phyloP scores from a whole-genome alignment of 2,888 invertebrate species.

The Helicoverpa assulta region DNA sequence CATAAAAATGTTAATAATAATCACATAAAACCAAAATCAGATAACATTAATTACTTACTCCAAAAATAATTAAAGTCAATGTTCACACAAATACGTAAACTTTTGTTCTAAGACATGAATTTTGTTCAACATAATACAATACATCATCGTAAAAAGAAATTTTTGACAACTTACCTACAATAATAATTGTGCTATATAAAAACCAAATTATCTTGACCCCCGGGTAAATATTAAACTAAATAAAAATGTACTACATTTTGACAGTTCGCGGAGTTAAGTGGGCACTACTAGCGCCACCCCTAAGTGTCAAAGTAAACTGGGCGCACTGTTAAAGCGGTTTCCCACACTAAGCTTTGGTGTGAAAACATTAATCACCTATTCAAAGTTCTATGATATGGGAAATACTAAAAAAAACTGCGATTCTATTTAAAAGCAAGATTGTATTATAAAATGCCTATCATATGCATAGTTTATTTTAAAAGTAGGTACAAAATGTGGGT shows the following conservation, averaged over 20 bases:
- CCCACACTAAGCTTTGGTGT: slow-evolving; percentile 56
- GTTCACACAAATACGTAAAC: slow-evolving; percentile 30
- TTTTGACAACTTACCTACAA: slow-evolving; percentile 49
- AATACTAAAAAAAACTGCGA: slow-evolving; percentile 35
- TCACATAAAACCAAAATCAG: slow-evolving; percentile 37
- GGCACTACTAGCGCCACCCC: slow-evolving; percentile 12
- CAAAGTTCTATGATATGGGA: slow-evolving; percentile 57
- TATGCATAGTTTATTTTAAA: slow-evolving; percentile 26
- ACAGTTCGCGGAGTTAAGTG: no score
- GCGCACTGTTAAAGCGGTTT: slow-evolving; percentile 28
- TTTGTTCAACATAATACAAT: slow-evolving; percentile 37
- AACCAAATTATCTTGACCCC: slow-evolving; percentile 1
- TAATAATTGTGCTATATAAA: slow-evolving; percentile 3
- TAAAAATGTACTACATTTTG: slow-evolving; percentile 6
- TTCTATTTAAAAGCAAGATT: slow-evolving; percentile 17
- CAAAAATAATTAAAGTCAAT: slow-evolving; percentile 33
- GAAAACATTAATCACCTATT: slow-evolving; percentile 64
- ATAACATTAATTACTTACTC: slow-evolving; percentile 16
- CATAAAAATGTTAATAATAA: slow-evolving; percentile 15
- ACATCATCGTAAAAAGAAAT: slow-evolving; percentile 47
- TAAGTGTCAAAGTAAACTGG: slow-evolving; percentile 16
- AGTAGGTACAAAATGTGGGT: neutral
- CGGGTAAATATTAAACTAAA: slow-evolving; percentile 7
- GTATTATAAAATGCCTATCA: slow-evolving; percentile 7
- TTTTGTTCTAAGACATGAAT: slow-evolving; percentile 39